Evolutionary conservation across 1,140 invertebrate species (phyloP), one percentile per base, ranked within the genome.

Genomic region (Drosophila tani): DNA sequence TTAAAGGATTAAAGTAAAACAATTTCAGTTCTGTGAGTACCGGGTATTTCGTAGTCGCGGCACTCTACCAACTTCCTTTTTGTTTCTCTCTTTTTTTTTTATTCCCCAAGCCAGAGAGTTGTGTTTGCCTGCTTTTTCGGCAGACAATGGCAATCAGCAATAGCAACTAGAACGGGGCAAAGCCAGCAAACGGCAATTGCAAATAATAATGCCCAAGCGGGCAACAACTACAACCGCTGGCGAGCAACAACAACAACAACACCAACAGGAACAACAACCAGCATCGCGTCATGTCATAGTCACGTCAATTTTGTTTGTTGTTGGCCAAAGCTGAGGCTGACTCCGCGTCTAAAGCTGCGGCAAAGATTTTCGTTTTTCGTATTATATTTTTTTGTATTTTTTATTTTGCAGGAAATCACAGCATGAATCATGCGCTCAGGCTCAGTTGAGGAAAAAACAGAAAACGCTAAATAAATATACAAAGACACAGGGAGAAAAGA

Each of bases 71-170:
- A 56, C 53, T 56, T 56, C 53, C 53, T 40, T 24, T 1, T 56
- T 56, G 19, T 38, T 87, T 83, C 73, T 79, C 6, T 32, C 2
- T 11, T n/a, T 58, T 57, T 60, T 73, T n/a, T n/a, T n/a, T n/a
- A 35, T 56, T 56, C 19, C 53, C 21, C 38, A 11, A 11, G 65
- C 60, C 63, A 19, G 63, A 66, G 53, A 17, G 63, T 14, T 59
- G 53, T 65, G 47, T 67, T 58, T 87, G 81, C 68, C 74, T 83
- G 84, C 84, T 88, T 87, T 87, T 87, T 87, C 81, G 83, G 84
- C 84, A 90, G 81, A 91, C 86, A 91, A 91, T 91, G 86, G 82
- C 87, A 91, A 88, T 88, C 84, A 88, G 85, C 80, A 88, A 88
- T 81, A 88, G 78, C 84, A 88, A 88, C 84, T 88, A 87, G 84